A percentile compares a stretch with the other conserved stretches of the same genome.
Evolutionary conservation across 1,140 invertebrate genomes (phyloP).

Genomic region (Cotesia vestalis): DNA sequence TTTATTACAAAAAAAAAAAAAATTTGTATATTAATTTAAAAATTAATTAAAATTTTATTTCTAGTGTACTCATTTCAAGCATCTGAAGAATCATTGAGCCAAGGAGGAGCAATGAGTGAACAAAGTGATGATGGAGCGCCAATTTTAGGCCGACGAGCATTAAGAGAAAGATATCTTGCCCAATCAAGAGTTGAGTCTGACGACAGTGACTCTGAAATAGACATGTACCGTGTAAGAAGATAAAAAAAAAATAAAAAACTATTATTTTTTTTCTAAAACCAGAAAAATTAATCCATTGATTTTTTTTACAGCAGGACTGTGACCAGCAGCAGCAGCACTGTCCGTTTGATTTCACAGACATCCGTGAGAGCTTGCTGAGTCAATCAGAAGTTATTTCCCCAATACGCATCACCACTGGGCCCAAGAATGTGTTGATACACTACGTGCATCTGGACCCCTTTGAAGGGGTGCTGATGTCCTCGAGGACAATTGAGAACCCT

Average conservation of each 20-base stretch:
- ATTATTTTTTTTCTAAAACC: conserved; percentile 19
- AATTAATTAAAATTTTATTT: conserved; percentile 30
- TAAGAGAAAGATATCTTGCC: conserved; percentile 66
- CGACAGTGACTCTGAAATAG: conserved; percentile 68
- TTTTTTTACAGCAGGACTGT: conserved; percentile 68
- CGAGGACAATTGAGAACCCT: conserved; percentile 63
- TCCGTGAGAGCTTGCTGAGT: conserved; percentile 75
- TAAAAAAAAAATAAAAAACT: conserved; percentile 14
- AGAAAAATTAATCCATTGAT: conserved; percentile 32
- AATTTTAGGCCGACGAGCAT: conserved; percentile 71
- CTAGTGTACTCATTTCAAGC: conserved; percentile 62
- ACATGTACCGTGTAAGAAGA: conserved; percentile 62
- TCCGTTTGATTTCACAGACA: conserved; percentile 74
- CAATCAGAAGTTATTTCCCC: conserved; percentile 75
- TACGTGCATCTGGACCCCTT: conserved; percentile 74
- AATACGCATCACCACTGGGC: conserved; percentile 71
- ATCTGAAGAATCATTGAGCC: conserved; percentile 69
- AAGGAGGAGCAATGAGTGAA: conserved; percentile 68
- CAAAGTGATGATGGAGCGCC: conserved; percentile 72
- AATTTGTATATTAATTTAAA: conserved; percentile 22
- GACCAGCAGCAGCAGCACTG: conserved; percentile 59
- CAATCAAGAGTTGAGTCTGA: conserved; percentile 59
- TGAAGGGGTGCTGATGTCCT: conserved; percentile 73
- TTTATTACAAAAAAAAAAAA: too few relatives aligned
- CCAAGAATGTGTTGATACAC: conserved; percentile 74